Evolutionary conservation across 2,888 invertebrate species (phyloP).

Genomic region (Erebia palarica): DNA sequence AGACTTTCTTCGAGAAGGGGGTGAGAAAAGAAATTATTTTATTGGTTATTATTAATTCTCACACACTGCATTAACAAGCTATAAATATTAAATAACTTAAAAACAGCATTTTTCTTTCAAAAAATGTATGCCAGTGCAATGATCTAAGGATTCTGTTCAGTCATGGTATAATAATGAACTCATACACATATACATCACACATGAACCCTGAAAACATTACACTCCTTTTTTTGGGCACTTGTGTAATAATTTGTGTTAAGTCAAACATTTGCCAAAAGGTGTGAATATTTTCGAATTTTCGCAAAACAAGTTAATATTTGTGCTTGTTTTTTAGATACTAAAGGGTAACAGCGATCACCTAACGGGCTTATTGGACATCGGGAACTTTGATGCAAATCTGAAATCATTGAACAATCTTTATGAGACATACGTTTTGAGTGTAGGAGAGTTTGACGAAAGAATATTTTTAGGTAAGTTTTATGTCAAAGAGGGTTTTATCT

Average conservation of each 20-base stretch:
- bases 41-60: neutral
- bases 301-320: neutral
- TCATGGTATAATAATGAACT: no score
- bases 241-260: no score
- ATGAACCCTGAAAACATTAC: no score
- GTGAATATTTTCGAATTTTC: neutral
- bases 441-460: slow-evolving; percentile 98
- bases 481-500: no score
- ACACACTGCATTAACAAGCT: no score
- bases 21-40: slow-evolving; percentile 59
- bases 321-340: slow-evolving; percentile 79
- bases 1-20: slow-evolving; percentile 87
- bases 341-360: slow-evolving; percentile 87
- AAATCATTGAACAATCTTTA: slow-evolving; percentile 93
- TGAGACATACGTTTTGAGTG: slow-evolving; percentile 94
- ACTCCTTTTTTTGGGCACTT: no score
- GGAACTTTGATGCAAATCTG: slow-evolving; percentile 92
- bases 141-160: no score
- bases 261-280: neutral
- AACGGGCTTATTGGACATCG: slow-evolving; percentile 89
- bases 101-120: no score
- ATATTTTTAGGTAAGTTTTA: slow-evolving; percentile 90
- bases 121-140: no score
- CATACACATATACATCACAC: no score
- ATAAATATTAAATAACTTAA: no score